Base-by-base conservation (phyloP, 2,888 invertebrate genomes). In the Pheosia gnoma region DNA sequence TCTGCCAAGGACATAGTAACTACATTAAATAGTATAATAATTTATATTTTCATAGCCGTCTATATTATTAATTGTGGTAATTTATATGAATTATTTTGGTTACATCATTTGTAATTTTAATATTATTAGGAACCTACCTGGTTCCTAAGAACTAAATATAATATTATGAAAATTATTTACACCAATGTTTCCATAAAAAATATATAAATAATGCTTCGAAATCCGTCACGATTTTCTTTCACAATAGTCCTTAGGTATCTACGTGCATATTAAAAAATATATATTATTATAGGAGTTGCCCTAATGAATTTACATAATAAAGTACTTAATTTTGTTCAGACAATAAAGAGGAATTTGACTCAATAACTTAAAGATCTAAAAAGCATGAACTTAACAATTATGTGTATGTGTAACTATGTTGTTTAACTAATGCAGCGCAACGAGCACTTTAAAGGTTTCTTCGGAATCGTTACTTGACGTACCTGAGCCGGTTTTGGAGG, bases 401-500 rank as follows among this genome's bases (percentile, higher is more conserved):
- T 8, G 8, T 45, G 1, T n/a, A 47, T 9, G 8, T 8, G n/a
- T 47, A 9, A 45, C n/a, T 47, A 4, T 47, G 47, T 47, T 47
- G 47, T 47, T 10, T 11, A 47, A n/a, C 5, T 47, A 4, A 11
- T 49, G 10, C 25, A 51, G 10, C 6, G 10, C 47, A 47, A 13
- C 4, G 51, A n/a, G 8, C 4, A 73, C 70, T 77, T 77, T 52
- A 67, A 70, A 58, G 78, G 78, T 62, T 83, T 78, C 75, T 53
- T 53, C 56, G 53, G 9, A 51, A 51, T 51, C 55, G 58, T 63
- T 62, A 60, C 54, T 57, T 45, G 58, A 74, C 78, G 57, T 86
- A 94, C 94, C 93, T 88, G 92, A 75, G 78, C 85, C 84, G 77
- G 88, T 82, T 83, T 83, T 89, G 75, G 91, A 92, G 82, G 94